Base-by-base conservation (phyloP, 2,888 invertebrate genomes). In the Xestia xanthographa region DNA sequence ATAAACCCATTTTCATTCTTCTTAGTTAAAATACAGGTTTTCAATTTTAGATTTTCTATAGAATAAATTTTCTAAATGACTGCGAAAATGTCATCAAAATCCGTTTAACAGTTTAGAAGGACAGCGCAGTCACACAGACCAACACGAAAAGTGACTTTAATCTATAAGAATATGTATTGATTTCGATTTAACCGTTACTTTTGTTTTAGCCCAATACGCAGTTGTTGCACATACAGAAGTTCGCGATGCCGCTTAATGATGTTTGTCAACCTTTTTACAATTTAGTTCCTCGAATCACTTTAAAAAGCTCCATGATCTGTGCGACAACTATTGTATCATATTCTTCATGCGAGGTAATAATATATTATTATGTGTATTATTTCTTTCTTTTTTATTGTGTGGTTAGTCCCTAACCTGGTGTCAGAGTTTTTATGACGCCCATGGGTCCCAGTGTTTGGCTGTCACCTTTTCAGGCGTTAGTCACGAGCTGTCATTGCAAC, bases 311-410 rank as follows among this genome's bases (percentile, higher is more conserved):
- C 20, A 29, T 41, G 63, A 63, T 63, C 41, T 63, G 63, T n/a
- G 63, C 63, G 41, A 8, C 63, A n/a, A 63, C 63, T 41, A 41
- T 63, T 41, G n/a, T 41, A n/a, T 14, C 63, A 17, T 63, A 63
- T 8, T n/a, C 41, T 63, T 63, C 63, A n/a, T 63, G 63, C n/a
- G 41, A 63, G 63, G 63, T 58, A 29, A 58, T 9, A 14, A 26
- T 34, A 34, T 34, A 34, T 34, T 1, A 1, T 17, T 29, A 17
- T 29, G 6, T 56, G 14, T 58, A 56, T 29, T 58, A 26, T 0
- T 38, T 38, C 38, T 38, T 38, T 38, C 38, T 38, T 38, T 38
- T 8, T 38, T 38, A 38, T 38, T 0, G 6, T 38, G 38, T 38
- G 38, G 38, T 38, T 38, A 38, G 38, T 38, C 8, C 38, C 38